Percentiles rank a stretch among this genome's conserved stretches.
phyloP scores from a whole-genome alignment of 2,888 invertebrate species.

The Hyposoter didymator region DNA sequence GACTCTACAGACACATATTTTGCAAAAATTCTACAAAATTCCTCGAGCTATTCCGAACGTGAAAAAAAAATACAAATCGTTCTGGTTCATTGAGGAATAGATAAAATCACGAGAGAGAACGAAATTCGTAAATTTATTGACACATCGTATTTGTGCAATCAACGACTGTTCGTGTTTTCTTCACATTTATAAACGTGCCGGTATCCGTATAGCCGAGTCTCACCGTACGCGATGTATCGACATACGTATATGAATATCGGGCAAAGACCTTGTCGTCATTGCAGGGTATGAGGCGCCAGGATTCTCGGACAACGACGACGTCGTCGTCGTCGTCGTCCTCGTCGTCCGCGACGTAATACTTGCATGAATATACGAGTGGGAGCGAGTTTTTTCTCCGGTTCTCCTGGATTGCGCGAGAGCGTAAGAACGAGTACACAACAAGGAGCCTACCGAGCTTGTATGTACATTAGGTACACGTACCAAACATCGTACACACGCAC shows the following conservation, averaged over 20 bases:
- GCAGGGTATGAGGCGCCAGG: conserved; percentile 67
- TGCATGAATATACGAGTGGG: conserved; percentile 71
- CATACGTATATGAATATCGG: conserved; percentile 58
- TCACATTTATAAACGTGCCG: not conserved
- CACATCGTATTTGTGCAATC: not conserved
- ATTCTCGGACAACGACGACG: conserved; percentile 67
- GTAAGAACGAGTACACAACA: conserved; percentile 54
- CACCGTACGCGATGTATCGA: not conserved
- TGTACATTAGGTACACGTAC: conserved; percentile 34
- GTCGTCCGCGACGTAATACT: conserved; percentile 69
- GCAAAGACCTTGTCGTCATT: conserved; percentile 65
- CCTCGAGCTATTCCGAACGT: too few relatives aligned
- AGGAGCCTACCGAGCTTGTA: conserved; percentile 50
- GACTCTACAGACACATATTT: too few relatives aligned
- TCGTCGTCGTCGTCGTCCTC: conserved; percentile 45
- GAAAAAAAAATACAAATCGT: too few relatives aligned
- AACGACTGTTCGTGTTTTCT: not conserved
- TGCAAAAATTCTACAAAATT: too few relatives aligned
- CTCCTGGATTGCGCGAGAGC: conserved; percentile 61
- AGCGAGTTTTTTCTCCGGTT: conserved; percentile 69
- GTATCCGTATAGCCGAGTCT: too few relatives aligned
- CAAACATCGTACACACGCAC: conserved; percentile 18
- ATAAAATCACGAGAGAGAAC: not conserved
- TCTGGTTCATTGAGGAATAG: not conserved
- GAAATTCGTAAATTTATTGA: not conserved